phyloP scores from a whole-genome alignment of 35 echinoderm and acorn worm species.

The Acanthaster planci region DNA sequence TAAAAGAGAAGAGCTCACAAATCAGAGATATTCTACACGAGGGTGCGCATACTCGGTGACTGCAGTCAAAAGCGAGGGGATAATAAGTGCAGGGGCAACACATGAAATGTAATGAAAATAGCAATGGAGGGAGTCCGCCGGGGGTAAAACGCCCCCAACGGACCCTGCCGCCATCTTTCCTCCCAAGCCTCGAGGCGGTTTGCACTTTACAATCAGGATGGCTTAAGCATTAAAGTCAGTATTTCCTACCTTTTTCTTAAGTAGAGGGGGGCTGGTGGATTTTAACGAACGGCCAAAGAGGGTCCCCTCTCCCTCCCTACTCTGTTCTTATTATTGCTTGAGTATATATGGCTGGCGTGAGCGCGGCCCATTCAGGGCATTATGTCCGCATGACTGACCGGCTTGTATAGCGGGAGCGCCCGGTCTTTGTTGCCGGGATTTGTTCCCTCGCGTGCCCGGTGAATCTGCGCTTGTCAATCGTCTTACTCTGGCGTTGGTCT shows the following conservation, averaged over 20 bases:
- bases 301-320: no score
- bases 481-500: background rate
- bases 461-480: slow-evolving; percentile 2
- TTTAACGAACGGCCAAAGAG: background rate
- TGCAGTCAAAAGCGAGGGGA: no score
- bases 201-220: slow-evolving; percentile 1
- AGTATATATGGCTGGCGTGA: background rate
- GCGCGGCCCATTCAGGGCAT: background rate
- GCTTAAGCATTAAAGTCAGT: background rate
- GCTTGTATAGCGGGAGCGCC: slow-evolving; percentile 5
- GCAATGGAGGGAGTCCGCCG: no score
- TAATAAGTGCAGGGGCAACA: no score
- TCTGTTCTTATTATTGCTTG: background rate
- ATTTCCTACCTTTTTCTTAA: no score
- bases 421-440: slow-evolving; percentile 11
- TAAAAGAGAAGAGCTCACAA: no score
- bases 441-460: slow-evolving; percentile 25
- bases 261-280: background rate
- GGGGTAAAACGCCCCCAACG: no score
- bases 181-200: background rate
- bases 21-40: no score
- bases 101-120: no score
- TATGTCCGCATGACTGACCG: slow-evolving; percentile 18
- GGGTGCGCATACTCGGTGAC: no score
- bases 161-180: no score